Evolutionary conservation across 2,888 invertebrate genomes (phyloP).

Genomic region (Agrochola circellaris): DNA sequence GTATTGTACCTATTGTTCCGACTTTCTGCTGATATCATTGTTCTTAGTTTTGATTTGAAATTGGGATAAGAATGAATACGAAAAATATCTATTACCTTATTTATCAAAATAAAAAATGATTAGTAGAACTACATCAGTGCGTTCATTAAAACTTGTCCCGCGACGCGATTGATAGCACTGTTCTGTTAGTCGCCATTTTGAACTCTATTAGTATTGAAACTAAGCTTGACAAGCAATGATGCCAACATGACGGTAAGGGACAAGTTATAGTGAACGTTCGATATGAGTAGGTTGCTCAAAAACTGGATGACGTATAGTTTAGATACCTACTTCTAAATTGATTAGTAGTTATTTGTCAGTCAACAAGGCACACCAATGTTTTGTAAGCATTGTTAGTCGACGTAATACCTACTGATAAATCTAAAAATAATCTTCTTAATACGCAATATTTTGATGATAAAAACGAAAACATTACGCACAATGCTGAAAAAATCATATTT

Average conservation of each 20-base stretch:
- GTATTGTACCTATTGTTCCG: neutral
- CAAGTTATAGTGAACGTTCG: no score
- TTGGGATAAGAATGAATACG: neutral
- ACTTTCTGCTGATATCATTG: neutral
- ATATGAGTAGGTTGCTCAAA: neutral
- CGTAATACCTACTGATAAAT: conserved; percentile 7
- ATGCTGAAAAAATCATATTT: conserved; percentile 24
- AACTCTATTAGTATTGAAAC: no score
- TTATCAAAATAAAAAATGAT: neutral
- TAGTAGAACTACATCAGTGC: neutral
- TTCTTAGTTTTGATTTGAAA: neutral
- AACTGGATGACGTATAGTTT: neutral
- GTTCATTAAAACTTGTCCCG: no score
- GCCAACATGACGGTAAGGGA: no score
- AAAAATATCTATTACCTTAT: neutral
- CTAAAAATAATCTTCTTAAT: conserved; percentile 9
- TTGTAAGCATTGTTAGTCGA: conserved; percentile 4
- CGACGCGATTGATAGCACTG: no score
- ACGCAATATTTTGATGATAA: conserved; percentile 36
- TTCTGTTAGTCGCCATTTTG: no score
- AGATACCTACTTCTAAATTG: neutral
- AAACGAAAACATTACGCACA: conserved; percentile 44
- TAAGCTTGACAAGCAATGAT: no score
- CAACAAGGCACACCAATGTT: neutral
- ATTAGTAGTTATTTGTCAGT: neutral